A percentile compares a stretch with the other conserved stretches of the same genome.
phyloP scores from a whole-genome alignment of 2,888 invertebrate species.

The Ypsolopha scabrella region DNA sequence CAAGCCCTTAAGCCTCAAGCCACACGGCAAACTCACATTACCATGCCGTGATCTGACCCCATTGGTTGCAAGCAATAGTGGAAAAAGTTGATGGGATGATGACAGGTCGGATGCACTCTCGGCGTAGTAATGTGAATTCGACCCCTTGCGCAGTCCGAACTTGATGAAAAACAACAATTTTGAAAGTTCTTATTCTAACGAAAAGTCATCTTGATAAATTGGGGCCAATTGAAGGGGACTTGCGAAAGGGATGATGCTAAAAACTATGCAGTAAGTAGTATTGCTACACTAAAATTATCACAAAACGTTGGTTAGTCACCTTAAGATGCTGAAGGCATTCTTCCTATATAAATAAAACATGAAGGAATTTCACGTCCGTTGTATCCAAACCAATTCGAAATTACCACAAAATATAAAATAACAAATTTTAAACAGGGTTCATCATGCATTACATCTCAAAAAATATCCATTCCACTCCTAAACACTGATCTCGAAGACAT shows the following conservation, averaged over 20 bases:
- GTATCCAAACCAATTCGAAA: background rate
- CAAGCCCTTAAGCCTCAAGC: background rate
- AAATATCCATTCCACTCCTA: background rate
- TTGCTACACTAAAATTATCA: constrained; percentile 17
- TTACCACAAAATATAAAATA: background rate
- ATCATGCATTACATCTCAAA: too few species aligned
- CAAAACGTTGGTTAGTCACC: constrained; percentile 36
- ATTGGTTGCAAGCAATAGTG: too few species aligned
- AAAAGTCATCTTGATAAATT: too few species aligned
- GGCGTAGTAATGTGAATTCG: too few species aligned
- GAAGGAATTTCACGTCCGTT: background rate
- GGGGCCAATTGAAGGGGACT: background rate
- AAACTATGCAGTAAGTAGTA: constrained; percentile 23
- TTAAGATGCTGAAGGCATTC: constrained; percentile 10
- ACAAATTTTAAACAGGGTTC: background rate
- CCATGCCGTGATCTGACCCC: too few species aligned
- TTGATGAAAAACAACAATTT: too few species aligned
- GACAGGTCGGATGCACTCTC: too few species aligned
- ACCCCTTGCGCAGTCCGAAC: too few species aligned
- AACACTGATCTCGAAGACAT: background rate
- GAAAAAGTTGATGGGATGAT: too few species aligned
- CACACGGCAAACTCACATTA: too few species aligned
- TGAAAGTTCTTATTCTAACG: too few species aligned
- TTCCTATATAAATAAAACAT: background rate
- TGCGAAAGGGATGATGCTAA: constrained; percentile 13